phyloP scores from a whole-genome alignment of 2,113 vertebrate species.

The Ictidomys tridecemlineatus region DNA sequence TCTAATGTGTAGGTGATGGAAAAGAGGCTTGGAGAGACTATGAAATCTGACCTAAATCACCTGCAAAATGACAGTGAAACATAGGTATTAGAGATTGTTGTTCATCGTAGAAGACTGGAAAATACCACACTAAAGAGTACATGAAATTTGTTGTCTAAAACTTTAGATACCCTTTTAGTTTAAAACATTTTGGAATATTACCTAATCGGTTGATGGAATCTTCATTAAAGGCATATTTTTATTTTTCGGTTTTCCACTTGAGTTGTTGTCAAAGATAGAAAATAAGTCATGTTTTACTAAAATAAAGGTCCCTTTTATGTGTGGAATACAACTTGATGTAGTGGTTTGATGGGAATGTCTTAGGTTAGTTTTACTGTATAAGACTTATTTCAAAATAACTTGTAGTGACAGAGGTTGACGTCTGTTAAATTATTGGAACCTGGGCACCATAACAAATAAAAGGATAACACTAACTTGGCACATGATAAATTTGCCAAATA shows the following conservation, averaged over 20 bases:
- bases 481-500: neutral
- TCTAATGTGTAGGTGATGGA: neutral
- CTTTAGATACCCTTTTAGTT: neutral
- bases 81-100: neutral
- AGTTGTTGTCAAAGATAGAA: neutral
- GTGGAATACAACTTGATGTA: neutral
- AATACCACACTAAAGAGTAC: neutral
- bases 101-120: neutral
- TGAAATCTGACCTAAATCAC: neutral
- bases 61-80: neutral
- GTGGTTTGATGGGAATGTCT: neutral
- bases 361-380: neutral
- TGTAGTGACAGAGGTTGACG: neutral
- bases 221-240: neutral
- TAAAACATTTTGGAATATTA: constrained; percentile 34
- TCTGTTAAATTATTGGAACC: neutral
- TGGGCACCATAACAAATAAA: neutral
- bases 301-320: neutral
- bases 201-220: neutral
- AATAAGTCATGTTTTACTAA: constrained; percentile 3
- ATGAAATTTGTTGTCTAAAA: neutral
- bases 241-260: neutral
- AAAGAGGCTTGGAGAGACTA: neutral
- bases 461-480: neutral
- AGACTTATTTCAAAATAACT: neutral